phyloP scores from a whole-genome alignment of 2,113 vertebrate genomes.

The Saccopteryx leptura region DNA sequence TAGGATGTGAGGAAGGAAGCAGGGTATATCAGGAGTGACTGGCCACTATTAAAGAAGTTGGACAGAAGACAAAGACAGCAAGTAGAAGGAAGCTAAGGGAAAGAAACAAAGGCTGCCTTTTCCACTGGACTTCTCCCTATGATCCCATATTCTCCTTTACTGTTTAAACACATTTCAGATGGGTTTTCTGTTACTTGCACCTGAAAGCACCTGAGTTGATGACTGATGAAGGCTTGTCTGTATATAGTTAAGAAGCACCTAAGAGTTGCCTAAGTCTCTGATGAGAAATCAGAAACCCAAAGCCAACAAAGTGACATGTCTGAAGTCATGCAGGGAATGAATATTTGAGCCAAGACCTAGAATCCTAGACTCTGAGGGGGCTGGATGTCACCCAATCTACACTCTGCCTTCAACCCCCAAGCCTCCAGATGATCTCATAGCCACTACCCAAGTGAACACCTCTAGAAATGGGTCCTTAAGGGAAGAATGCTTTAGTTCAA shows the following conservation, averaged over 20 bases:
- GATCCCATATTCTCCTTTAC: background rate
- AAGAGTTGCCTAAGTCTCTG: background rate
- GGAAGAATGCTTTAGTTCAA: background rate
- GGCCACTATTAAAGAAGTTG: background rate
- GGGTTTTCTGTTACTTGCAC: background rate
- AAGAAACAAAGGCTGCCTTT: background rate
- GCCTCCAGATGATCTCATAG: background rate
- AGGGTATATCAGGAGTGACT: background rate
- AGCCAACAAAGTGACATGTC: background rate
- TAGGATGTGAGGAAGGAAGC: background rate
- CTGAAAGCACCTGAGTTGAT: background rate
- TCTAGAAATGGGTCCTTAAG: background rate
- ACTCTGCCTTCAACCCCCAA: background rate
- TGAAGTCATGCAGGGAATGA: background rate
- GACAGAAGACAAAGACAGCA: background rate
- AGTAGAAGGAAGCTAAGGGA: background rate
- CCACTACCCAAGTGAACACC: background rate
- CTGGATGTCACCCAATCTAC: background rate
- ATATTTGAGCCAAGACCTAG: background rate
- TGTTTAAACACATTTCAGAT: background rate
- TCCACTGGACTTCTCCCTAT: background rate
- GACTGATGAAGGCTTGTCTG: background rate
- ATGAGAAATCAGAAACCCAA: conserved; percentile 1
- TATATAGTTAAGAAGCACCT: background rate
- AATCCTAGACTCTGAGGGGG: background rate